Percentiles rank a stretch among this genome's conserved stretches.
These are phyloP conservation scores for Sebastes taczanowskii DNA, from an alignment of 2,797 vertebrate species.

Conservation along the genomic window DNA sequence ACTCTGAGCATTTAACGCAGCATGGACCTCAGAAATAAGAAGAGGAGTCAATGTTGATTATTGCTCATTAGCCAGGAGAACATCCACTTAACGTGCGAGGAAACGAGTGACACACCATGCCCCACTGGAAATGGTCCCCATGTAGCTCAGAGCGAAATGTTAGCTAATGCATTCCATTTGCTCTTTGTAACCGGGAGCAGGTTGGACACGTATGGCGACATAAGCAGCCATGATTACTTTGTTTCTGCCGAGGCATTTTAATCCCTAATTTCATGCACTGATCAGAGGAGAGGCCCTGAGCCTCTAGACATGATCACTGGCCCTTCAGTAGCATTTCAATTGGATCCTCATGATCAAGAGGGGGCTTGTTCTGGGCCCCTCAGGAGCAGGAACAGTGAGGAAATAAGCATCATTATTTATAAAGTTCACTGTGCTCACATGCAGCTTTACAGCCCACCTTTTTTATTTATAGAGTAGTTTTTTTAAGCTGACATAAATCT, in stretches of 20 bases:
- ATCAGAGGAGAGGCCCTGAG: constrained; percentile 76
- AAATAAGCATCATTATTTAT: constrained; percentile 61
- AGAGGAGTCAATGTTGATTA: constrained; percentile 90
- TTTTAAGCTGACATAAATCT: not conserved
- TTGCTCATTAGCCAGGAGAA: constrained; percentile 92
- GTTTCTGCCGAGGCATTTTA: constrained; percentile 86
- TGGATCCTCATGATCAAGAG: constrained; percentile 72
- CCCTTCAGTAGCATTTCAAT: constrained; percentile 69
- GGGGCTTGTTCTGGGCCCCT: constrained; percentile 54
- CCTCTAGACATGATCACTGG: constrained; percentile 61
- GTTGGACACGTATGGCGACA: constrained; percentile 86
- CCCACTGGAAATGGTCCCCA: constrained; percentile 85
- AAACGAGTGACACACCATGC: constrained; percentile 86
- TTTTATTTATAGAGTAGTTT: not conserved
- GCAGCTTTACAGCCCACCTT: not conserved
- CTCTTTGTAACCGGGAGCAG: constrained; percentile 85
- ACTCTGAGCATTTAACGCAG: constrained; percentile 82
- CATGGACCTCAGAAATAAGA: constrained; percentile 85
- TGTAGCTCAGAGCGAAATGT: constrained; percentile 88
- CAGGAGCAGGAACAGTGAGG: constrained; percentile 52
- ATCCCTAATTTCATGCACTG: constrained; percentile 83
- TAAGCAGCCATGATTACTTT: constrained; percentile 84
- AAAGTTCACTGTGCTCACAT: constrained; percentile 9
- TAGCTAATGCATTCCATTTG: constrained; percentile 89
- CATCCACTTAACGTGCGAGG: constrained; percentile 88